Conservation (phyloP, 2,888 invertebrate species). For the Luperina testacea region DNA sequence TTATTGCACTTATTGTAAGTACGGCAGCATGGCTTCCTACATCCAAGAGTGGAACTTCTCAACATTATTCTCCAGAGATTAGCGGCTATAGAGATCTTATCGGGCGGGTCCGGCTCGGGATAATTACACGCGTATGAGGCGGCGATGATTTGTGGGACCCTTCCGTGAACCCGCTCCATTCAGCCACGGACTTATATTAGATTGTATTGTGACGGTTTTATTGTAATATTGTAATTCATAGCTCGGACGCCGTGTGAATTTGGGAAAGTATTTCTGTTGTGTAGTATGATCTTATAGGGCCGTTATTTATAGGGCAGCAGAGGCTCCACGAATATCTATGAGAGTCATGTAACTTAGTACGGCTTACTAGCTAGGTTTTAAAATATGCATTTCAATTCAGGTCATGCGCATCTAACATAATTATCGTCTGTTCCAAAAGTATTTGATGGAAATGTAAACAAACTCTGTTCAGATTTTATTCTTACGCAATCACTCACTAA, state of each 20-base stretch:
- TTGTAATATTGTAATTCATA: constrained; percentile 59
- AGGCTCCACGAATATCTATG: too few species aligned
- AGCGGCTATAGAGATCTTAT: constrained; percentile 78
- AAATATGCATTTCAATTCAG: not conserved
- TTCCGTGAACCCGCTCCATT: constrained; percentile 74
- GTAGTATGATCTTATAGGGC: not conserved
- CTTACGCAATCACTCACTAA: too few species aligned
- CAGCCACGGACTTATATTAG: constrained; percentile 58
- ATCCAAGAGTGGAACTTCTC: constrained; percentile 41
- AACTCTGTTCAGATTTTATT: too few species aligned
- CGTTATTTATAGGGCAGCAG: not conserved
- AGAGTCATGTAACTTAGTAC: too few species aligned
- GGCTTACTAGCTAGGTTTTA: not conserved
- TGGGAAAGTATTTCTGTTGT: constrained; percentile 30
- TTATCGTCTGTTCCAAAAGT: too few species aligned
- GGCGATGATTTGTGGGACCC: constrained; percentile 77
- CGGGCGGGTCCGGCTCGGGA: constrained; percentile 70
- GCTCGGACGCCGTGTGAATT: constrained; percentile 56
- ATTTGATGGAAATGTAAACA: too few species aligned
- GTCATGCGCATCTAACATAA: too few species aligned
- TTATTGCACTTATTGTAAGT: too few species aligned
- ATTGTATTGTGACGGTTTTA: constrained; percentile 57
- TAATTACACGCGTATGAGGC: constrained; percentile 80
- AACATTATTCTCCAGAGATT: constrained; percentile 35
- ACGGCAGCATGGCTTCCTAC: not conserved